Evolutionary conservation across 2,888 invertebrate species (phyloP).

Genomic region (Limnephilus auricula): DNA sequence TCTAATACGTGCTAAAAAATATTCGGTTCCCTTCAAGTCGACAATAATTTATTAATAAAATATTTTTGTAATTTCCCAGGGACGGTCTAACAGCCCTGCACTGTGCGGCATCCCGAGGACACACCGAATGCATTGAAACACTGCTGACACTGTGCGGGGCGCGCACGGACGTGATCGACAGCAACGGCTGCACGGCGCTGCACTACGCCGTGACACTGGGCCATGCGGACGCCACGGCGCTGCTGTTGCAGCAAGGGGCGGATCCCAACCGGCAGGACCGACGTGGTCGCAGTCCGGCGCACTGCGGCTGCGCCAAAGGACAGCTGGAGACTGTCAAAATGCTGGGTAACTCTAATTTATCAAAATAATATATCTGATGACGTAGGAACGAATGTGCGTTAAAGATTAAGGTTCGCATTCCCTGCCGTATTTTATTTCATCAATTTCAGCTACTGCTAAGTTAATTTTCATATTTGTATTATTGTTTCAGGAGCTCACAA

Average conservation of each 20-base stretch:
- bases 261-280: constrained; percentile 95
- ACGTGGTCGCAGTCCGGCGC: constrained; percentile 94
- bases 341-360: constrained; percentile 72
- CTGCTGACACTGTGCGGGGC: constrained; percentile 92
- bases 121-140: constrained; percentile 93
- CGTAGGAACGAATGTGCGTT: too few relatives aligned
- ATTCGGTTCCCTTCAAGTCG: too few relatives aligned
- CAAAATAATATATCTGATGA: too few relatives aligned
- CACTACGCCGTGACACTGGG: constrained; percentile 98
- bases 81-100: constrained; percentile 97
- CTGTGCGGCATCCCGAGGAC: constrained; percentile 97
- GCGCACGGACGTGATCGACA: constrained; percentile 92
- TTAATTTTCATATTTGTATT: not conserved
- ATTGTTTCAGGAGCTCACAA: constrained; percentile 83
- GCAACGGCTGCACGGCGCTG: constrained; percentile 96
- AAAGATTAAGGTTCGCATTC: too few relatives aligned
- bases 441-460: not conserved
- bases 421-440: not conserved
- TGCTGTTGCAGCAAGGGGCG: constrained; percentile 92
- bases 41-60: constrained; percentile 7
- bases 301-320: constrained; percentile 97
- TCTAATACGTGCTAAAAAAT: too few relatives aligned
- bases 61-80: constrained; percentile 74
- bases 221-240: constrained; percentile 94
- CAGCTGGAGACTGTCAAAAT: constrained; percentile 92